These are phyloP conservation scores for Parazoanthus swiftii DNA, from an alignment of 92 coral and sea anemone species.

Conservation along the genomic window DNA sequence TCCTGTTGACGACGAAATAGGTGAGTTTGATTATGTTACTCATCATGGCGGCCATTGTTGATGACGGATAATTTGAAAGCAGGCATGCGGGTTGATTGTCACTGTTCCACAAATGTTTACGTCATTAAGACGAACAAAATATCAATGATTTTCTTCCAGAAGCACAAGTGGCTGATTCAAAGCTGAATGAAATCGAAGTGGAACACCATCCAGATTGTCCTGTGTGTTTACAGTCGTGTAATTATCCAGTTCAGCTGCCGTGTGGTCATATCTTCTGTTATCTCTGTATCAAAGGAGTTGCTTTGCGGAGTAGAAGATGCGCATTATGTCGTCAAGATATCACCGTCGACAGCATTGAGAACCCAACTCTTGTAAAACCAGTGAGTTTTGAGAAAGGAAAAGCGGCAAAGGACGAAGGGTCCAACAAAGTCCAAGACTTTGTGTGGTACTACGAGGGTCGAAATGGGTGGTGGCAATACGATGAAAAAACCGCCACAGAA, in stretches of 20 bases:
- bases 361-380: conserved; percentile 84
- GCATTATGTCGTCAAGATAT: conserved; percentile 94
- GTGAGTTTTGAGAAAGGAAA: conserved; percentile 33
- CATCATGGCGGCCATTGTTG: conserved; percentile 18
- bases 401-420: conserved; percentile 40
- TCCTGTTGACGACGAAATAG: conserved; percentile 19
- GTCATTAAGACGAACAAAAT: neutral
- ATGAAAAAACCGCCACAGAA: conserved; percentile 85
- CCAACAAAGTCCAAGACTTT: conserved; percentile 49
- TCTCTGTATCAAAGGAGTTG: conserved; percentile 98
- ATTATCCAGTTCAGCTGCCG: conserved; percentile 86
- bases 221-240: conserved; percentile 85
- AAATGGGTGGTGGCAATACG: conserved; percentile 99
- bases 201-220: conserved; percentile 94
- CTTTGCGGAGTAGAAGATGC: conserved; percentile 88
- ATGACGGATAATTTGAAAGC: conserved; percentile 21
- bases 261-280: conserved; percentile 98
- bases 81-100: conserved; percentile 2
- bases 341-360: conserved; percentile 72
- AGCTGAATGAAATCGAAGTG: conserved; percentile 68
- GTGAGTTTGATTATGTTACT: conserved; percentile 13
- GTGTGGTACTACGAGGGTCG: conserved; percentile 99
- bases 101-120: neutral
- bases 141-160: conserved; percentile 34
- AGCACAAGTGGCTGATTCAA: conserved; percentile 40